Base-by-base conservation (phyloP, 2,113 vertebrate species). In the Garra rufa region DNA sequence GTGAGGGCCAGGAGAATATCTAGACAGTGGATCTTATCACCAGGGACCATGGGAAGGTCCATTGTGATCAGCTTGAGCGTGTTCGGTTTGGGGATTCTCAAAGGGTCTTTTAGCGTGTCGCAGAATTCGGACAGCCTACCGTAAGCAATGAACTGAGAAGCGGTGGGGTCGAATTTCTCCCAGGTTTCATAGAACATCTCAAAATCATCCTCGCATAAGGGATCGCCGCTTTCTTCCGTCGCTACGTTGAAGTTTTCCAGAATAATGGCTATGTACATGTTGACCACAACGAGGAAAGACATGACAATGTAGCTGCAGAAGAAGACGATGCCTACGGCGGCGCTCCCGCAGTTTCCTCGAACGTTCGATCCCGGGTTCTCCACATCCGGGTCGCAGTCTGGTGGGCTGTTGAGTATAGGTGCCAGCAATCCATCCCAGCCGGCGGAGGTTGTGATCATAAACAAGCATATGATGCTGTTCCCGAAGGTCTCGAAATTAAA, bases 201-300 rank as follows among this genome's bases (percentile, higher is more conserved):
- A 1, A 99, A 98, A 90, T 99, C 98, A 0, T 98, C 97, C 85
- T 99, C 97, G 0, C 97, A 93, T 0, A 99, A 93, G 0, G 97
- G 97, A 48, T 99, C 98, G 0, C 92, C 85, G 89, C 97, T 99
- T 87, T 99, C 97, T 91, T 99, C 98, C 0, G 97, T 97, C 74
- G 97, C 97, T 85, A 99, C 97, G 0, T 95, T 98, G 90, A 99
- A 99, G 90, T 99, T 99, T 92, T 99, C 98, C 86, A 99, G 91
- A 91, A 99, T 98, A 90, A 99, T 97, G 90, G 97, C 97, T 0
- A 99, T 98, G 90, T 98, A 99, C 98, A 99, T 99, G 91, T 98
- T 98, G 81, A 99, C 96, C 87, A 98, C 96, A 0, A 99, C 96
- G 57, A 99, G 94, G 87, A 99, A 98, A 38, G 95, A 98, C 86